A percentile compares a stretch with the other conserved stretches of the same genome.
Evolutionary conservation across 2,797 vertebrate genomes (phyloP).

Genomic region (Simalia tracyae): DNA sequence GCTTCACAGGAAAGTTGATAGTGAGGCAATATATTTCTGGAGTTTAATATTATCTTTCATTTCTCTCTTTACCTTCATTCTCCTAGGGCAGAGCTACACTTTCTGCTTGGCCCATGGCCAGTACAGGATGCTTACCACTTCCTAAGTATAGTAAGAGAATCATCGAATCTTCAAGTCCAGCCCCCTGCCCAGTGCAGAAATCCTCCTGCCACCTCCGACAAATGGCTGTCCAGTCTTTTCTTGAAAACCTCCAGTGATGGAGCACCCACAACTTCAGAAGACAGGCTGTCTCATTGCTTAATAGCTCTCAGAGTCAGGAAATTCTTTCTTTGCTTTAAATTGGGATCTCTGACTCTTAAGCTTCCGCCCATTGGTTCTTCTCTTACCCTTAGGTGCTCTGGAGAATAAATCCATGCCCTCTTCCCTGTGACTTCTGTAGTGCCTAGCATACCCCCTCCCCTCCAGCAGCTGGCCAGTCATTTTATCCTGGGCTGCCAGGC

Average conservation of each 20-base stretch:
- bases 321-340: background rate
- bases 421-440: no score
- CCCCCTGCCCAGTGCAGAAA: background rate
- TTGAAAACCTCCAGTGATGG: background rate
- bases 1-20: background rate
- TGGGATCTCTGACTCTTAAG: background rate
- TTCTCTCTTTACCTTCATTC: background rate
- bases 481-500: background rate
- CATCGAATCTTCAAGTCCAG: background rate
- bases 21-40: background rate
- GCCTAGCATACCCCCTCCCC: background rate
- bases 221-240: background rate
- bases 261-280: background rate
- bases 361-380: background rate
- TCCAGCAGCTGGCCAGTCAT: background rate
- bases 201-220: background rate
- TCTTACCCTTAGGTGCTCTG: background rate
- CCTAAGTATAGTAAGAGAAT: background rate
- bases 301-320: background rate
- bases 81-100: background rate
- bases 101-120: background rate
- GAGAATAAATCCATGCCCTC: background rate
- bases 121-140: background rate
- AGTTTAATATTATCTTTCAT: conserved; percentile 5
- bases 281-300: background rate